Percentiles rank a stretch among this genome's conserved stretches.
These are phyloP conservation scores for Ptyas mucosa DNA, from an alignment of 2,113 vertebrate species.

Conservation along the genomic window DNA sequence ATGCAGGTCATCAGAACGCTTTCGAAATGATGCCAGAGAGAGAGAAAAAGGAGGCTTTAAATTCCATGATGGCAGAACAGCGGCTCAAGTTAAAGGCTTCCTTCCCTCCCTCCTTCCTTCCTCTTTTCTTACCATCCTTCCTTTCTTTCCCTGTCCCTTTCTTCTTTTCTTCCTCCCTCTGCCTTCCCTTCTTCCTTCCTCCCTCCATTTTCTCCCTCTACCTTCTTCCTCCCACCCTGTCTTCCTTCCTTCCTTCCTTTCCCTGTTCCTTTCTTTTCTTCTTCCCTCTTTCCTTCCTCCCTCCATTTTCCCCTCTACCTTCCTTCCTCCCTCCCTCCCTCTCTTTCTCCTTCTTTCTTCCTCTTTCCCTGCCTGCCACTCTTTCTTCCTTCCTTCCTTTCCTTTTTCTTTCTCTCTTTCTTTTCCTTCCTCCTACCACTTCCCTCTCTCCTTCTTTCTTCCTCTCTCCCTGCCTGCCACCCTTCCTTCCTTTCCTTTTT, in stretches of 20 bases:
- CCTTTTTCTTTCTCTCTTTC: too few species aligned
- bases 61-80: too few species aligned
- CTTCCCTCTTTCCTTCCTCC: too few species aligned
- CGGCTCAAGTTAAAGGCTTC: too few species aligned
- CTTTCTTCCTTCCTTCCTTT: background rate
- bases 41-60: background rate
- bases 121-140: background rate
- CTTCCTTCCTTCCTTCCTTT: background rate
- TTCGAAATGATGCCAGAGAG: too few species aligned
- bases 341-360: background rate
- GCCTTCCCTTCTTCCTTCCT: background rate
- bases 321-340: too few species aligned
- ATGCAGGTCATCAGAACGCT: too few species aligned
- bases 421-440: too few species aligned
- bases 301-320: too few species aligned
- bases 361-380: background rate
- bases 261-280: background rate
- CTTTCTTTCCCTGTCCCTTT: background rate
- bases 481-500: too few species aligned
- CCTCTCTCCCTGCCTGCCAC: background rate
- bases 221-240: background rate
- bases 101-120: too few species aligned
- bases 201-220: background rate
- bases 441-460: background rate
- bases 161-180: background rate